Percentiles rank a stretch among this genome's conserved stretches.
Conservation (phyloP, 1,140 invertebrate genomes). For the Drosophila sechellia region DNA sequence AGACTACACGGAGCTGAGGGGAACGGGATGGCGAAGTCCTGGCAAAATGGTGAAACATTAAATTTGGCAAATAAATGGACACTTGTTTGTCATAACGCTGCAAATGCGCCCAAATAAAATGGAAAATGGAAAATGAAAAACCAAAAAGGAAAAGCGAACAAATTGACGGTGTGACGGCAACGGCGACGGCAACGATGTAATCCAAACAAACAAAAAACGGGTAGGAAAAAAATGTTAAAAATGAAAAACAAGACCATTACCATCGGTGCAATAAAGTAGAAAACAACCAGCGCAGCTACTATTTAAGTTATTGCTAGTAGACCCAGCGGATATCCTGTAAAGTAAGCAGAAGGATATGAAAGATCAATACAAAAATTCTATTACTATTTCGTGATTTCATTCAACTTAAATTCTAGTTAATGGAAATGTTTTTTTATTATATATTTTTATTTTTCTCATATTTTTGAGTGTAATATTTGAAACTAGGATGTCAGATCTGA, state of each 20-base stretch:
- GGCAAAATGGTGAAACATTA: slow-evolving; percentile 78
- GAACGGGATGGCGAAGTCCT: slow-evolving; percentile 1
- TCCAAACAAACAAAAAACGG: slow-evolving; percentile 57
- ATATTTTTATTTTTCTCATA: too few relatives aligned
- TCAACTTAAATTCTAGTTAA: too few relatives aligned
- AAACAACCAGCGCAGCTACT: slow-evolving; percentile 63
- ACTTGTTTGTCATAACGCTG: slow-evolving; percentile 83
- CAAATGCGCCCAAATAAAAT: slow-evolving; percentile 77
- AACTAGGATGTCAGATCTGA: not conserved
- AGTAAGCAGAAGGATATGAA: not conserved
- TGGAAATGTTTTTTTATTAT: too few relatives aligned
- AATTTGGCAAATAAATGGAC: slow-evolving; percentile 83
- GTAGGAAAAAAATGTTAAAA: slow-evolving; percentile 52
- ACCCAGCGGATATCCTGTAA: slow-evolving; percentile 41
- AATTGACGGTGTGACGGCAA: slow-evolving; percentile 37
- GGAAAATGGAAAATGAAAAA: slow-evolving; percentile 62
- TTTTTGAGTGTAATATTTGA: too few relatives aligned
- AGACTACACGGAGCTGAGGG: slow-evolving; percentile 4
- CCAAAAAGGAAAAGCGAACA: slow-evolving; percentile 40
- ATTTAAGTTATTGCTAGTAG: slow-evolving; percentile 11
- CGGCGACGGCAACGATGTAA: slow-evolving; percentile 55
- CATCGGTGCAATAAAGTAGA: slow-evolving; percentile 82
- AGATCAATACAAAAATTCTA: not conserved
- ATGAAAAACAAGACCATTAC: slow-evolving; percentile 81
- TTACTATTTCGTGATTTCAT: not conserved